Conservation (phyloP, 2,888 invertebrate species). For the Clistopyga incitator region DNA sequence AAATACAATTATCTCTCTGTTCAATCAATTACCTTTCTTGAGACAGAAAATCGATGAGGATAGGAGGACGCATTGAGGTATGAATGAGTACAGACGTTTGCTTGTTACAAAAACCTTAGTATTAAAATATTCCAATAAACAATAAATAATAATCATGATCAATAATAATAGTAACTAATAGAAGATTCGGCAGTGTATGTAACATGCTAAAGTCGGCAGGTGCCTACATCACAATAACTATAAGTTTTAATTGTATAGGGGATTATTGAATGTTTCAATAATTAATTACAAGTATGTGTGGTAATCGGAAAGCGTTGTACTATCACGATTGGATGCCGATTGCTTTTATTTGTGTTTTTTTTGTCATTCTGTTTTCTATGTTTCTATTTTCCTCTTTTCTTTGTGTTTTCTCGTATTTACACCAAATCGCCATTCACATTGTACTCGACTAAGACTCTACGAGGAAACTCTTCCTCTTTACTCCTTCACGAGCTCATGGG, state of each 20-base stretch:
- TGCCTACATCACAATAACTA: slow-evolving; percentile 80
- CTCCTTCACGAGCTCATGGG: slow-evolving; percentile 12
- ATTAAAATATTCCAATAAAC: slow-evolving; percentile 84
- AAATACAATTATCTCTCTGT: not conserved
- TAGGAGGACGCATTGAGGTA: not conserved
- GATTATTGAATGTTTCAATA: slow-evolving; percentile 80
- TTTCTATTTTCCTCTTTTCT: slow-evolving; percentile 61
- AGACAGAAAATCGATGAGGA: slow-evolving; percentile 10
- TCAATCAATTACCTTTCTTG: not conserved
- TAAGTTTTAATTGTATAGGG: slow-evolving; percentile 69
- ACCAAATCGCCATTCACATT: slow-evolving; percentile 43
- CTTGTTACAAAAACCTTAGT: slow-evolving; percentile 84
- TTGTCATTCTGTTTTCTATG: slow-evolving; percentile 10
- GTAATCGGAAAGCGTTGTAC: slow-evolving; percentile 60
- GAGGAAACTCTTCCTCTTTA: slow-evolving; percentile 32
- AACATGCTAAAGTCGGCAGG: slow-evolving; percentile 80
- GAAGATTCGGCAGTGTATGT: slow-evolving; percentile 83
- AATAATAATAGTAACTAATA: slow-evolving; percentile 82
- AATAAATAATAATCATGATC: slow-evolving; percentile 83
- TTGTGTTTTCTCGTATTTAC: slow-evolving; percentile 52
- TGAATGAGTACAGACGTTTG: slow-evolving; percentile 60
- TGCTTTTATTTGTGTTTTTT: slow-evolving; percentile 40
- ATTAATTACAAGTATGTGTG: slow-evolving; percentile 77
- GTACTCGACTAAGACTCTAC: slow-evolving; percentile 43
- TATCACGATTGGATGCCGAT: slow-evolving; percentile 57